A percentile compares a stretch with the other conserved stretches of the same genome.
Conservation (phyloP, 2,113 vertebrate genomes). For the Colius striatus region DNA sequence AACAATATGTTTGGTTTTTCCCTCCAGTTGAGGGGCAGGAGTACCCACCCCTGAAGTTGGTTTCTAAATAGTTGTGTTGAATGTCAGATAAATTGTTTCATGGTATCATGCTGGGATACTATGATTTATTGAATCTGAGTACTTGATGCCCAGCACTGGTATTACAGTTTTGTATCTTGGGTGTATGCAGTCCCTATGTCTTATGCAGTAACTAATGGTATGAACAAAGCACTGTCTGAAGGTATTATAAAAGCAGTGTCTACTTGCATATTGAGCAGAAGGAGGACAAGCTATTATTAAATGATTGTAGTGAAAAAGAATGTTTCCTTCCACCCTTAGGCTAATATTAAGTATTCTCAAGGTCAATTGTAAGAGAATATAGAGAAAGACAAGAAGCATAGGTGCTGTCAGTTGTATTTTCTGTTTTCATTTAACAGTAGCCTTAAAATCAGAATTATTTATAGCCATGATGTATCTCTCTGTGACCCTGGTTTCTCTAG, state of each 20-base stretch:
- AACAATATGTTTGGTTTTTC: not conserved
- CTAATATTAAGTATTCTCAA: conserved; percentile 58
- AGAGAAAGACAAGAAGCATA: conserved; percentile 48
- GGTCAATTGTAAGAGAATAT: conserved; percentile 56
- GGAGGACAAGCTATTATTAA: conserved; percentile 41
- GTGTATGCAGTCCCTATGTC: not conserved
- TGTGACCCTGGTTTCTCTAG: conserved; percentile 9
- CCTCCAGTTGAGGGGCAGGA: not conserved
- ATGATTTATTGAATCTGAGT: not conserved
- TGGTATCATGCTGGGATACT: not conserved
- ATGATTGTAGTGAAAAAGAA: conserved; percentile 1
- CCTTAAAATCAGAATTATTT: conserved; percentile 56
- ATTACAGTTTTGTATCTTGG: not conserved
- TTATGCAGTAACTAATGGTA: not conserved
- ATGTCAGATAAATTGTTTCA: not conserved
- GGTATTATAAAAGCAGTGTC: not conserved
- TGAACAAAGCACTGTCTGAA: conserved; percentile 4
- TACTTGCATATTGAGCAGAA: conserved; percentile 1
- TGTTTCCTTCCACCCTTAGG: conserved; percentile 18
- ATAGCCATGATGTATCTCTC: not conserved
- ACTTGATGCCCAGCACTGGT: not conserved
- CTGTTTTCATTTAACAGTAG: conserved; percentile 46
- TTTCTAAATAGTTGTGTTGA: not conserved
- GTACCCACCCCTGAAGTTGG: not conserved
- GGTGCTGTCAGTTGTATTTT: conserved; percentile 51